phyloP scores from a whole-genome alignment of 2,113 vertebrate species.

The Clinocottus analis region DNA sequence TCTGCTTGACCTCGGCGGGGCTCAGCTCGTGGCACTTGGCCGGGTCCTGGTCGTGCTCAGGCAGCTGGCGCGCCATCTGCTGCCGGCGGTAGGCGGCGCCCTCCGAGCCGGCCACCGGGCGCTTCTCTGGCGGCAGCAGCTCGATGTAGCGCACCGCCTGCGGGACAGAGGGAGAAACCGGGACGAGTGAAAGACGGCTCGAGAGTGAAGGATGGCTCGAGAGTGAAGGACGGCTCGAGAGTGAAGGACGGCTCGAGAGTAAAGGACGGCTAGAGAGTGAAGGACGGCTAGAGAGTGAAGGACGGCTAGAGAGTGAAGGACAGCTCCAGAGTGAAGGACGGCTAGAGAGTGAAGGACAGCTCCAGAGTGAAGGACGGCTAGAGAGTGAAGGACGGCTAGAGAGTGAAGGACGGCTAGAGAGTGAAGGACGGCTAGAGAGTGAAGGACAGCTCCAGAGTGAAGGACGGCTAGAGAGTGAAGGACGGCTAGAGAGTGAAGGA shows the following conservation, averaged over 20 bases:
- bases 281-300: not conserved
- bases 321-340: no score
- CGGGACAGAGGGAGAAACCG: not conserved
- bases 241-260: not conserved
- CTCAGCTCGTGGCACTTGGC: conserved; percentile 94
- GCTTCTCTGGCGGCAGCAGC: conserved; percentile 94
- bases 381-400: no score
- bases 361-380: not conserved
- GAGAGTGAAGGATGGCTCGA: not conserved
- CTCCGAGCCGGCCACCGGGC: conserved; percentile 91
- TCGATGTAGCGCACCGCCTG: conserved; percentile 96
- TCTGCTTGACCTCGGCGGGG: conserved; percentile 92
- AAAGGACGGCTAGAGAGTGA: no score
- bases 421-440: not conserved
- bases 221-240: not conserved
- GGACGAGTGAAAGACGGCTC: not conserved
- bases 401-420: not conserved
- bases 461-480: not conserved
- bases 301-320: no score
- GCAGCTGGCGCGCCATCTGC: conserved; percentile 97
- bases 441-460: no score
- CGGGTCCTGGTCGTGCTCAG: conserved; percentile 97
- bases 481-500: no score
- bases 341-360: not conserved
- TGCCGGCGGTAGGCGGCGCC: conserved; percentile 97